Percentiles rank a stretch among this genome's conserved stretches.
Conservation (phyloP, 2,113 vertebrate species). For the Tragelaphus scriptus region DNA sequence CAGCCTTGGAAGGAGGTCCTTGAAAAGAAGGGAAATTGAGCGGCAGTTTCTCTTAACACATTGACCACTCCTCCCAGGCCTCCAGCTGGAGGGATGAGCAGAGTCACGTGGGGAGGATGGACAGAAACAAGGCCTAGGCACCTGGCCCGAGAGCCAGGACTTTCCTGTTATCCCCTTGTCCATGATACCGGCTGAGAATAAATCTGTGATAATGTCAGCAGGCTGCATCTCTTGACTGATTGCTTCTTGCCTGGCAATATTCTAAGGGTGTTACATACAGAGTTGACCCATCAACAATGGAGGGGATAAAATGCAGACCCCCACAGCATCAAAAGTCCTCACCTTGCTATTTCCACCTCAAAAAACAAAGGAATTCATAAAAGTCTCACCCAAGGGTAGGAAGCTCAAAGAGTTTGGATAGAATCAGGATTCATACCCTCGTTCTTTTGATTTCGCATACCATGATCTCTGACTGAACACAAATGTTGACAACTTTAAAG, state of each 20-base stretch:
- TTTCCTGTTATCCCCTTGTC: too few species aligned
- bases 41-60: background rate
- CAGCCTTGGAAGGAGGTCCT: background rate
- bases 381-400: background rate
- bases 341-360: background rate
- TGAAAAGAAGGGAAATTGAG: background rate
- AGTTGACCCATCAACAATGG: too few species aligned
- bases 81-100: rapidly evolving
- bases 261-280: background rate
- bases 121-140: background rate
- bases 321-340: background rate
- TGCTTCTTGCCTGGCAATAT: background rate
- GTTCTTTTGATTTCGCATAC: background rate
- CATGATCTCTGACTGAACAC: background rate
- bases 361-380: background rate
- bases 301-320: background rate
- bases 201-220: rapidly evolving
- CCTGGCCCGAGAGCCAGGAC: background rate
- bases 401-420: background rate
- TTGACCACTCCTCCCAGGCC: rapidly evolving
- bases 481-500: background rate
- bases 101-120: background rate
- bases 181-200: rapidly evolving
- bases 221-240: background rate
- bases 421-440: background rate